Percentiles rank a stretch among this genome's conserved stretches.
Evolutionary conservation across 2,797 vertebrate genomes (phyloP).

Genomic region (Parauchenoglanis punctatus): DNA sequence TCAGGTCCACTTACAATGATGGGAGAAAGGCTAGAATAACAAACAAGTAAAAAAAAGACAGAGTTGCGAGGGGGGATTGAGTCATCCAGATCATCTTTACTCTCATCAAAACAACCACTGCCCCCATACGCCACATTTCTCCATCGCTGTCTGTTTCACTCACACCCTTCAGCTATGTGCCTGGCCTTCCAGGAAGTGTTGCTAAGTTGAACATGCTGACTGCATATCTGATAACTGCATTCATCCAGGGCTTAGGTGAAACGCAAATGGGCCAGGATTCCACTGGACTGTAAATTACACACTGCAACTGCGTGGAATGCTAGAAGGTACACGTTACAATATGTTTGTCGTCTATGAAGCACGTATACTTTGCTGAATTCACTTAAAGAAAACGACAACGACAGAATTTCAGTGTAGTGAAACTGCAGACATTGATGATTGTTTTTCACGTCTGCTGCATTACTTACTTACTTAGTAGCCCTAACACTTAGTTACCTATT

Average conservation of each 20-base stretch:
- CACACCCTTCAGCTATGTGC: not conserved
- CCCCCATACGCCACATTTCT: constrained; percentile 49
- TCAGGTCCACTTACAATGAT: constrained; percentile 19
- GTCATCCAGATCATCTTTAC: constrained; percentile 56
- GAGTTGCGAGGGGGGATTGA: constrained; percentile 57
- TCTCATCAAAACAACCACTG: constrained; percentile 57
- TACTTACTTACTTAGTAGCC: not conserved
- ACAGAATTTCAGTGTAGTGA: not conserved
- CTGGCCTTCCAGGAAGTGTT: constrained; percentile 43
- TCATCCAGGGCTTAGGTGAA: not conserved
- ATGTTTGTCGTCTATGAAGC: not conserved
- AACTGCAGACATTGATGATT: not conserved
- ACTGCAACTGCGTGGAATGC: too few relatives aligned
- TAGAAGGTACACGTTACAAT: not conserved
- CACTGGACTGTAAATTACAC: not conserved
- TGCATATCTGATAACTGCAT: constrained; percentile 32
- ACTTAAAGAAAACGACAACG: not conserved
- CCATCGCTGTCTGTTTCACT: constrained; percentile 29
- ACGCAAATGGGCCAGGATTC: not conserved
- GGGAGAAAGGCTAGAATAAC: constrained; percentile 25
- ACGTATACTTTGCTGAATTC: not conserved
- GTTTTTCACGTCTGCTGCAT: not conserved
- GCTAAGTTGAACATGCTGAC: constrained; percentile 46
- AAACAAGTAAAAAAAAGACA: constrained; percentile 40
- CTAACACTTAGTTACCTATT: not conserved